A percentile compares a stretch with the other conserved stretches of the same genome.
Conservation (phyloP, 2,797 vertebrate species). For the Phataginus tetradactyla region DNA sequence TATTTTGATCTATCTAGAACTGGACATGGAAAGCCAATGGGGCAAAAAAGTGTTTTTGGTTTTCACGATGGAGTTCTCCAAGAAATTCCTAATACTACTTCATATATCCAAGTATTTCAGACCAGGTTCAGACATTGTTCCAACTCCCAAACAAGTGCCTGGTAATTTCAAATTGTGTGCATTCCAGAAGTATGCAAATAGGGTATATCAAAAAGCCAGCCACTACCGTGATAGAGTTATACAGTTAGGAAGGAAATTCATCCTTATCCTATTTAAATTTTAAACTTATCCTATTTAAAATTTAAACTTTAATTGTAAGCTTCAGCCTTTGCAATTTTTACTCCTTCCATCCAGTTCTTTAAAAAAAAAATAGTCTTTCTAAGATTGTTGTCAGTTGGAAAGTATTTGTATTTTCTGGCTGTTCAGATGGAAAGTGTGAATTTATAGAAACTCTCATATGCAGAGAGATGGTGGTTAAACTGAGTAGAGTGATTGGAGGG, state of each 20-base stretch:
- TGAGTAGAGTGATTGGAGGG: conserved; percentile 30
- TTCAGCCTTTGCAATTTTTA: conserved; percentile 50
- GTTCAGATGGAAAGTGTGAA: conserved; percentile 87
- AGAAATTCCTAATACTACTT: conserved; percentile 26
- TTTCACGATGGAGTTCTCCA: conserved; percentile 9
- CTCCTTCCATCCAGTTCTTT: conserved; percentile 47
- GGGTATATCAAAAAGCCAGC: background rate
- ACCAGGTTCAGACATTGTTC: background rate
- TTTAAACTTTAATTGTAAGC: conserved; percentile 57
- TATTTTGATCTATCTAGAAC: background rate
- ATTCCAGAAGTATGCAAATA: background rate
- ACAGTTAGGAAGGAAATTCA: background rate
- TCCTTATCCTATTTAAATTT: conserved; percentile 44
- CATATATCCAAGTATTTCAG: background rate
- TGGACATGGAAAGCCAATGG: background rate
- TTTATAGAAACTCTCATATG: conserved; percentile 83
- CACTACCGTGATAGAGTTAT: background rate
- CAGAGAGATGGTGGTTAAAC: conserved; percentile 72
- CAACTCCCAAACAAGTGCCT: background rate
- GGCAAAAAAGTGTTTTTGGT: background rate
- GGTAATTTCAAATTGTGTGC: background rate
- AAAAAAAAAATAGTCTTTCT: conserved; percentile 68
- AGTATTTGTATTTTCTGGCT: conserved; percentile 85
- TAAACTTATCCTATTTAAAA: conserved; percentile 56
- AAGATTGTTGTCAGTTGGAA: conserved; percentile 81